Conservation (phyloP, 2,888 invertebrate genomes). For the Scrobipalpa costella region DNA sequence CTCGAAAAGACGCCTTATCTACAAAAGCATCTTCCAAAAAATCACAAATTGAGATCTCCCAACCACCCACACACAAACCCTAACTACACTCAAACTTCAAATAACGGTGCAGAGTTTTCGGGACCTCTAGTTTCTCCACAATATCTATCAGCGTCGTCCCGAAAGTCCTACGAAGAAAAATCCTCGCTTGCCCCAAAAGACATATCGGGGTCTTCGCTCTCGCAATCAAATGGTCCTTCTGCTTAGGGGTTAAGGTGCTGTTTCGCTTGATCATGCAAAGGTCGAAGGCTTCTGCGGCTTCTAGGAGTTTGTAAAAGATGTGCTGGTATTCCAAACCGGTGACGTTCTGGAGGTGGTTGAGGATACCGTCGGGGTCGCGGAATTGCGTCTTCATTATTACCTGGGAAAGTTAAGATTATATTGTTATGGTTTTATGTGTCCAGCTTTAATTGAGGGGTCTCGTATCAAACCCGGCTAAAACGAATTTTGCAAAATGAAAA, state of each 20-base stretch:
- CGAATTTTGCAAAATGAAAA: too few species aligned
- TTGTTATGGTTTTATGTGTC: too few species aligned
- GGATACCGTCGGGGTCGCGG: slow-evolving; percentile 90
- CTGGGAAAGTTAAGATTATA: slow-evolving; percentile 51
- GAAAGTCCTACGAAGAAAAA: slow-evolving; percentile 80
- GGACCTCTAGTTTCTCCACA: slow-evolving; percentile 83
- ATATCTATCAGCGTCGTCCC: slow-evolving; percentile 80
- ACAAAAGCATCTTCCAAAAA: too few species aligned
- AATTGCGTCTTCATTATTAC: slow-evolving; percentile 92
- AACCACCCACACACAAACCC: neutral
- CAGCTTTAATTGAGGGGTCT: too few species aligned
- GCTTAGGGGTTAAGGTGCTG: slow-evolving; percentile 82
- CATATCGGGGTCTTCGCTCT: slow-evolving; percentile 85
- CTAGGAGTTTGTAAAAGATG: slow-evolving; percentile 84
- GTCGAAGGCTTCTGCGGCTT: slow-evolving; percentile 89
- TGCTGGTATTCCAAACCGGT: slow-evolving; percentile 68
- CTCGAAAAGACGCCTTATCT: neutral
- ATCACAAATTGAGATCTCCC: neutral
- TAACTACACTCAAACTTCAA: slow-evolving; percentile 85
- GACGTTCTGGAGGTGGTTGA: slow-evolving; percentile 88
- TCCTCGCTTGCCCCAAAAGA: slow-evolving; percentile 83
- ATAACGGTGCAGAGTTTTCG: slow-evolving; percentile 84
- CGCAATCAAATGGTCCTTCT: slow-evolving; percentile 84
- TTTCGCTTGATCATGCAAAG: slow-evolving; percentile 89
- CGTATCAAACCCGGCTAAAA: too few species aligned